These are phyloP conservation scores for Nematopogon swammerdamellus DNA, from an alignment of 2,888 invertebrate species.

Conservation along the genomic window DNA sequence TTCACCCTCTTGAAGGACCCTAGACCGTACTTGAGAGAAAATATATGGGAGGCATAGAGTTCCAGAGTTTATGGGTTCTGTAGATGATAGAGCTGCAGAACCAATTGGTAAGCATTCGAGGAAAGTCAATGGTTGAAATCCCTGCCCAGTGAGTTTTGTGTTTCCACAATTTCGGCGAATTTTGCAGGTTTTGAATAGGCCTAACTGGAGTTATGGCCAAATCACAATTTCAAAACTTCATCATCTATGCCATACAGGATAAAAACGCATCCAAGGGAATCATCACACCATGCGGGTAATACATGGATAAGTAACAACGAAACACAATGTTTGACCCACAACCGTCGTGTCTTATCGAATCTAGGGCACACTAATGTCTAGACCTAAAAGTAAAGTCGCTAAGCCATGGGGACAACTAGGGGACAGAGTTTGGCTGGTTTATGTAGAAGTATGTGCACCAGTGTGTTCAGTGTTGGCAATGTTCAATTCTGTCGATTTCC, in stretches of 20 bases:
- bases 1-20: too few species aligned
- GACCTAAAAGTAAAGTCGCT: background rate
- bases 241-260: background rate
- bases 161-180: too few species aligned
- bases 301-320: background rate
- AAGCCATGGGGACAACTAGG: background rate
- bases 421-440: slow-evolving; percentile 40
- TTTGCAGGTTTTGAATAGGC: background rate
- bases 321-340: background rate
- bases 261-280: background rate
- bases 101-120: too few species aligned
- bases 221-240: background rate
- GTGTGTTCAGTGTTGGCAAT: slow-evolving; percentile 22
- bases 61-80: too few species aligned
- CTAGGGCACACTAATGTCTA: background rate
- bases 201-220: background rate
- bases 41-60: too few species aligned
- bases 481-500: background rate
- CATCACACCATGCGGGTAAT: background rate
- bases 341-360: background rate
- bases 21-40: too few species aligned
- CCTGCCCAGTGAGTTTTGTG: too few species aligned
- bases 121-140: too few species aligned
- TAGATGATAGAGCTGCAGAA: too few species aligned
- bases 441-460: slow-evolving; percentile 55